These are phyloP conservation scores for Luperina testacea DNA, from an alignment of 2,888 invertebrate species.

Conservation along the genomic window DNA sequence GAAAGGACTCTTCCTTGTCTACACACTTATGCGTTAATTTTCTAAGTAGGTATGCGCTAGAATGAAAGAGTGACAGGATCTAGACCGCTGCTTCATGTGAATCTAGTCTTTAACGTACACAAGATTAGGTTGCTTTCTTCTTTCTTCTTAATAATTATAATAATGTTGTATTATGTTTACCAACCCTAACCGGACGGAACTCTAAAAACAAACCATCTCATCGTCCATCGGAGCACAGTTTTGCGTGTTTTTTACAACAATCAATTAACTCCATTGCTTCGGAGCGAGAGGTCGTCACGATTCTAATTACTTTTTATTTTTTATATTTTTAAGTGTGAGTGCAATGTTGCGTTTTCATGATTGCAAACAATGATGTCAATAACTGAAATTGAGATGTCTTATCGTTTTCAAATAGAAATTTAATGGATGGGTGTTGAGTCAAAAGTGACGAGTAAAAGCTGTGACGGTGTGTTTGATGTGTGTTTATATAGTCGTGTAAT, in stretches of 20 bases:
- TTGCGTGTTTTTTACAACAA: conserved; percentile 72
- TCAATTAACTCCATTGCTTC: conserved; percentile 76
- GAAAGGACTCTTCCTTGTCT: too few species aligned
- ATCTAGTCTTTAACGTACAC: neutral
- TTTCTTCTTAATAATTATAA: neutral
- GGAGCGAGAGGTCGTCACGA: conserved; percentile 75
- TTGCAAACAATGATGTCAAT: conserved; percentile 59
- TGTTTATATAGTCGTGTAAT: neutral
- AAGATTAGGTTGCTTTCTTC: neutral
- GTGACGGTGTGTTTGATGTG: neutral
- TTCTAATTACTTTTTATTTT: conserved; percentile 74
- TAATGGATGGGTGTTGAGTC: conserved; percentile 29
- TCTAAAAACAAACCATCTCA: conserved; percentile 55
- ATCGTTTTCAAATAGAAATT: conserved; percentile 51
- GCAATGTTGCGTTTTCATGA: conserved; percentile 63
- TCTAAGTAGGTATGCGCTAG: too few species aligned
- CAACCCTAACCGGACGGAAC: conserved; percentile 38
- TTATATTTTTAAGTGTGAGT: conserved; percentile 60
- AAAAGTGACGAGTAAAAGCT: conserved; percentile 26
- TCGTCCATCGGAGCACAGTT: conserved; percentile 52
- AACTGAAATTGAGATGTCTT: conserved; percentile 62
- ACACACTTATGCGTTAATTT: neutral
- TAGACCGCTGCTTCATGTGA: neutral
- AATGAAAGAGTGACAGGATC: neutral
- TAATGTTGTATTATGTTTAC: neutral